A percentile compares a stretch with the other conserved stretches of the same genome.
Evolutionary conservation across 2,797 vertebrate species (phyloP).

Genomic region (Fundulus diaphanus): DNA sequence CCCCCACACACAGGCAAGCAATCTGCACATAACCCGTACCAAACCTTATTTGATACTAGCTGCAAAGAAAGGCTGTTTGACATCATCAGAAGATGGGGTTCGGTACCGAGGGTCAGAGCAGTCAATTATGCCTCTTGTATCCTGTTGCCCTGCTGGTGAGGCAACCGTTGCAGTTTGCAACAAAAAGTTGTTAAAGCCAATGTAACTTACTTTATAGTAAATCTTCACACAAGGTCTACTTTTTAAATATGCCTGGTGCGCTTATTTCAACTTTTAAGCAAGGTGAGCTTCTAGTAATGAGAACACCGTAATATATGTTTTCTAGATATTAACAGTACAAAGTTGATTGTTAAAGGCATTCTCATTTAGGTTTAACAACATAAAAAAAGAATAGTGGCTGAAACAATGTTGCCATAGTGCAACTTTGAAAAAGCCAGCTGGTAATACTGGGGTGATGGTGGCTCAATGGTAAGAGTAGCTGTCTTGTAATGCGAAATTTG

Average conservation of each 20-base stretch:
- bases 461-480: too few relatives aligned
- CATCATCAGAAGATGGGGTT: constrained; percentile 6
- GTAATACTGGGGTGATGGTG: too few relatives aligned
- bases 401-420: neutral
- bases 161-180: constrained; percentile 3
- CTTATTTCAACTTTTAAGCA: neutral
- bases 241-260: neutral
- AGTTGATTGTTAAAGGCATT: neutral
- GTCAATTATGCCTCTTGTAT: neutral
- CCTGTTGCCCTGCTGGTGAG: neutral
- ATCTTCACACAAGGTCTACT: neutral
- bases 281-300: neutral
- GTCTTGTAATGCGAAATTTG: too few relatives aligned
- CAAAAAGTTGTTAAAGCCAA: neutral
- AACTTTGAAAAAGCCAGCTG: too few relatives aligned
- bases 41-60: constrained; percentile 6
- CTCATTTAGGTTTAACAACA: neutral
- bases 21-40: constrained; percentile 2
- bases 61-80: constrained; percentile 21
- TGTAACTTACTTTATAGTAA: neutral
- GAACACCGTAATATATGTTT: neutral
- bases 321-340: neutral
- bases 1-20: constrained; percentile 31
- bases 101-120: neutral
- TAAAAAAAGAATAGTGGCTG: neutral